phyloP scores from a whole-genome alignment of 1,140 invertebrate species.

The Drosophila parabipectinata region DNA sequence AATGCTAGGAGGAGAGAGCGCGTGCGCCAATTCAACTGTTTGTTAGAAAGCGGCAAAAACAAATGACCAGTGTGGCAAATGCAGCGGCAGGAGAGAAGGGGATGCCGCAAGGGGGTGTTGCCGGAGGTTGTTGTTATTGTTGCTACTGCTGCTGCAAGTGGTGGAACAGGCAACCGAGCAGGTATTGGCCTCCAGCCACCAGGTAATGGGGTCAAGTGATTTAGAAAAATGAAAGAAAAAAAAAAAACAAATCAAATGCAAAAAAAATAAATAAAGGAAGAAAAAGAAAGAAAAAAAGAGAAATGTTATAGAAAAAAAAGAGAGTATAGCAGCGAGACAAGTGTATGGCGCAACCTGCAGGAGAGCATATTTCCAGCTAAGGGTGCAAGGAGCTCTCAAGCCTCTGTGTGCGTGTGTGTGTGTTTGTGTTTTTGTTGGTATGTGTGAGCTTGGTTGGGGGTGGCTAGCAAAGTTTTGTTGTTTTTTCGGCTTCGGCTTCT shows the following conservation, averaged over 20 bases:
- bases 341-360: conserved; percentile 63
- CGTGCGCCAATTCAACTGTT: conserved; percentile 79
- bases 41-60: conserved; percentile 79
- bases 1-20: conserved; percentile 13
- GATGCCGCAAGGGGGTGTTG: neutral
- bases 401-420: conserved; percentile 14
- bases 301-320: conserved; percentile 32
- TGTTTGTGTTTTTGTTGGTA: neutral
- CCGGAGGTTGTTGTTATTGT: no score
- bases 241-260: conserved; percentile 40
- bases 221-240: conserved; percentile 58
- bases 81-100: conserved; percentile 1
- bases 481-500: conserved; percentile 15
- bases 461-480: conserved; percentile 38
- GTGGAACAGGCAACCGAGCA: conserved; percentile 27
- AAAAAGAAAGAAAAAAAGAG: neutral
- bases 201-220: conserved; percentile 81
- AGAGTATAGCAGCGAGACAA: conserved; percentile 40
- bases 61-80: conserved; percentile 63
- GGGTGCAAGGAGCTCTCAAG: conserved; percentile 12
- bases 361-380: conserved; percentile 25
- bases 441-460: conserved; percentile 49
- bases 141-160: neutral
- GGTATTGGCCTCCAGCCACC: conserved; percentile 59
- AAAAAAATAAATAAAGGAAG: neutral